Conservation (phyloP, 2,797 vertebrate genomes). For the Naso thynnoides region DNA sequence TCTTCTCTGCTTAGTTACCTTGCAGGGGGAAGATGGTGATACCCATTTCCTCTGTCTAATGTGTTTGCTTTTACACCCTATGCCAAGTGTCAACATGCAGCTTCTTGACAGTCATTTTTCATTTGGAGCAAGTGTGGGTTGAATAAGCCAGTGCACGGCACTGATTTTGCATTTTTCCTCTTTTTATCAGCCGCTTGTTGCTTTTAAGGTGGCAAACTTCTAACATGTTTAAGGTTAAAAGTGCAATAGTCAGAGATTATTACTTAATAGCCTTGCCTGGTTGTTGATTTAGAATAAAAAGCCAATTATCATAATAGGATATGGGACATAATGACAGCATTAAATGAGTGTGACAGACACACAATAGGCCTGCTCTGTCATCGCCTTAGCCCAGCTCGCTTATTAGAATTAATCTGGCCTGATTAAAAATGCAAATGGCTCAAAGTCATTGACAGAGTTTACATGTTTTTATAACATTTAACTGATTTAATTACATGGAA, state of each 20-base stretch:
- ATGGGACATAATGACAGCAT: conserved; percentile 82
- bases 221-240: conserved; percentile 72
- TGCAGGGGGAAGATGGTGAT: conserved; percentile 66
- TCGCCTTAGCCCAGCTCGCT: conserved; percentile 80
- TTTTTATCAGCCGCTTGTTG: conserved; percentile 21
- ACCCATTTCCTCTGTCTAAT: conserved; percentile 73
- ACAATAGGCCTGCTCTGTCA: conserved; percentile 80
- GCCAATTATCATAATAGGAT: conserved; percentile 85
- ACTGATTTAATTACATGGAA: conserved; percentile 87
- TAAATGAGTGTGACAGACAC: conserved; percentile 84
- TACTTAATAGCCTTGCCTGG: conserved; percentile 79
- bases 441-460: conserved; percentile 83
- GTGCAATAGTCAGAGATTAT: conserved; percentile 79
- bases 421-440: conserved; percentile 88
- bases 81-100: conserved; percentile 71
- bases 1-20: conserved; percentile 71
- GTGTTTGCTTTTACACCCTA: conserved; percentile 72
- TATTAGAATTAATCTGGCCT: conserved; percentile 86
- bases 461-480: conserved; percentile 85
- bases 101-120: conserved; percentile 73
- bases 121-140: conserved; percentile 52
- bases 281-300: conserved; percentile 84
- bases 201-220: conserved; percentile 60
- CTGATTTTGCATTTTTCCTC: conserved; percentile 22
- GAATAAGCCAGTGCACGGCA: conserved; percentile 22